Conservation (phyloP, 2,888 invertebrate genomes). For the Melinaea marsaeus region DNA sequence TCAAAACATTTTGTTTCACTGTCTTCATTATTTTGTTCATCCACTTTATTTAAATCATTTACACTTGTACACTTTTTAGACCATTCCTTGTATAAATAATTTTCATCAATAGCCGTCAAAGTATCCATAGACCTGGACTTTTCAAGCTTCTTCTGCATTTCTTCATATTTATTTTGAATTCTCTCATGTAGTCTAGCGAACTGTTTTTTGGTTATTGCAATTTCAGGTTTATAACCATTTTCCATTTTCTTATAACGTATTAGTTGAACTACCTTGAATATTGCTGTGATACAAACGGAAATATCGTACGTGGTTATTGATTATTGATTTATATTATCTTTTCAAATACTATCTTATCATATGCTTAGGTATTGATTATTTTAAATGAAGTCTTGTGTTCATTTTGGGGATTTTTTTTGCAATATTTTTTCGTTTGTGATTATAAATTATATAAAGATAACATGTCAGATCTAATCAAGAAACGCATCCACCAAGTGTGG, state of each 20-base stretch:
- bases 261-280: slow-evolving; percentile 19
- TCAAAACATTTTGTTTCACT: slow-evolving; percentile 32
- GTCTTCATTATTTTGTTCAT: slow-evolving; percentile 28
- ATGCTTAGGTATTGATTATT: slow-evolving; percentile 56
- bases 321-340: slow-evolving; percentile 30
- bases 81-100: slow-evolving; percentile 41
- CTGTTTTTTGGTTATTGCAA: slow-evolving; percentile 43
- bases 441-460: background rate
- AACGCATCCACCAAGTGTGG: no score
- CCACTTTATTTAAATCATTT: slow-evolving; percentile 39
- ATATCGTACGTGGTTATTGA: slow-evolving; percentile 27
- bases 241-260: slow-evolving; percentile 40
- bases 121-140: slow-evolving; percentile 64
- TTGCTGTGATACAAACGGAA: slow-evolving; percentile 25
- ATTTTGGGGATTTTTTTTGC: background rate
- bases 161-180: slow-evolving; percentile 61
- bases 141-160: slow-evolving; percentile 62
- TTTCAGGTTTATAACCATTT: slow-evolving; percentile 34
- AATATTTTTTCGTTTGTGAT: background rate
- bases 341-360: slow-evolving; percentile 47
- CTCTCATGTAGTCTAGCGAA: slow-evolving; percentile 57
- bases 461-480: no score
- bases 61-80: slow-evolving; percentile 40
- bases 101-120: slow-evolving; percentile 45
- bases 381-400: slow-evolving; percentile 36